Base-by-base conservation (phyloP, 2,888 invertebrate species). In the Cephus runcator region DNA sequence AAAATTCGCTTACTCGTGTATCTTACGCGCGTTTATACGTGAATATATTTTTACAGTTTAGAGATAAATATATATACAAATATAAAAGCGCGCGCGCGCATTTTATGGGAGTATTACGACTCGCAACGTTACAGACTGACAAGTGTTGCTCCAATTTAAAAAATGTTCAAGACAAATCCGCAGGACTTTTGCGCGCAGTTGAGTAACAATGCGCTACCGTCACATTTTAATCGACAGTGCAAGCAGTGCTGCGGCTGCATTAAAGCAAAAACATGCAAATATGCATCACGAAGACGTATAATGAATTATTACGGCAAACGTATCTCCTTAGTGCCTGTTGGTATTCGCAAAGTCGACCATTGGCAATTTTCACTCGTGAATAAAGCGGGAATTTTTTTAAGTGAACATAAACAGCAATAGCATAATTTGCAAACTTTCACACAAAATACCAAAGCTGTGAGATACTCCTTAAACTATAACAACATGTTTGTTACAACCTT, bases 1-100 rank as follows among this genome's bases (percentile, higher is more conserved):
- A 79, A 79, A 79, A 79, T 81, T 79, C 80, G 34, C 81, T 81
- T 35, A 73, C 73, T 73, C 73, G 73, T 73, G 33, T 23, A 73
- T 73, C n/a, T 35, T 35, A 35, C 40, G 23, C 73, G 34, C 73
- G 9, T 56, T 56, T 56, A 56, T 56, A 56, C 56, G 56, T 56
- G 56, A 56, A 56, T 23, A 56, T 56, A 56, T 23, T 2, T 9
- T 56, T 56, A 56, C 23, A 56, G 9, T 56, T 9, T 15, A 4
- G 9, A 9, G 56, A 9, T 9, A 56, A 56, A 56, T 56, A 56
- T 56, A 56, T 56, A 56, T 56, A 9, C 56, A 56, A 56, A 56
- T 56, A 56, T 56, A 56, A 56, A 9, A 23, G 40, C 40, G 40
- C 56, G 56, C 56, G 56, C 23, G 56, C 56, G 56, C 56, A 15